Conservation (phyloP, 2,113 vertebrate genomes). For the Mirza zaza region DNA sequence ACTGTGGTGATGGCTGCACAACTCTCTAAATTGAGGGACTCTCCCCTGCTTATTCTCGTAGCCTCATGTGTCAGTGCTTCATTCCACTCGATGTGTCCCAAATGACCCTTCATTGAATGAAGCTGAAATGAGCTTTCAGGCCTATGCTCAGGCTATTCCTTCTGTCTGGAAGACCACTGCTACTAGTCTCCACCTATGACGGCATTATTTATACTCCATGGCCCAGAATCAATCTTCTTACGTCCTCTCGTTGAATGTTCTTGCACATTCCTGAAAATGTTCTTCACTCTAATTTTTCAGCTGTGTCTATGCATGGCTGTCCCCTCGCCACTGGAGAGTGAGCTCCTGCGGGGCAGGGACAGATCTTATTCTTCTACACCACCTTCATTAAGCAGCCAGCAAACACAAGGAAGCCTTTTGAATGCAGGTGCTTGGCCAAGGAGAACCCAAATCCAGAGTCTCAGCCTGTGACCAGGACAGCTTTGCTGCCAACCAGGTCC, state of each 20-base stretch:
- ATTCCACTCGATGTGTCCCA: background rate
- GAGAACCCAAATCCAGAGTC: conserved; percentile 88
- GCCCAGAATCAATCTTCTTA: background rate
- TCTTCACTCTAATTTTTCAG: background rate
- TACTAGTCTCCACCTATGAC: background rate
- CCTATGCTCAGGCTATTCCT: background rate
- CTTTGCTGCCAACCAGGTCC: conserved; percentile 79
- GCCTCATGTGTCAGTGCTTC: background rate
- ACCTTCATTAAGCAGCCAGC: conserved; percentile 87
- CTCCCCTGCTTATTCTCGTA: background rate
- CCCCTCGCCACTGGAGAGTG: background rate
- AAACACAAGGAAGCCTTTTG: conserved; percentile 85
- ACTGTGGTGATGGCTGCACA: background rate
- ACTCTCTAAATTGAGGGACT: background rate
- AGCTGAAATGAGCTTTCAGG: background rate
- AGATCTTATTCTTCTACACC: background rate
- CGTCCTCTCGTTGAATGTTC: background rate
- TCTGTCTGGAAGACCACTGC: background rate
- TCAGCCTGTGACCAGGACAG: conserved; percentile 87
- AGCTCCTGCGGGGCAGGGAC: background rate
- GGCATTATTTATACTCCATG: background rate
- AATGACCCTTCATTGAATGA: too few relatives aligned
- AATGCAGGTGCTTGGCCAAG: conserved; percentile 86
- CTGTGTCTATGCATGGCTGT: background rate
- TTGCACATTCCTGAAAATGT: background rate